Evolutionary conservation across 2,888 invertebrate genomes (phyloP).

Genomic region (Aspidapion aeneum): DNA sequence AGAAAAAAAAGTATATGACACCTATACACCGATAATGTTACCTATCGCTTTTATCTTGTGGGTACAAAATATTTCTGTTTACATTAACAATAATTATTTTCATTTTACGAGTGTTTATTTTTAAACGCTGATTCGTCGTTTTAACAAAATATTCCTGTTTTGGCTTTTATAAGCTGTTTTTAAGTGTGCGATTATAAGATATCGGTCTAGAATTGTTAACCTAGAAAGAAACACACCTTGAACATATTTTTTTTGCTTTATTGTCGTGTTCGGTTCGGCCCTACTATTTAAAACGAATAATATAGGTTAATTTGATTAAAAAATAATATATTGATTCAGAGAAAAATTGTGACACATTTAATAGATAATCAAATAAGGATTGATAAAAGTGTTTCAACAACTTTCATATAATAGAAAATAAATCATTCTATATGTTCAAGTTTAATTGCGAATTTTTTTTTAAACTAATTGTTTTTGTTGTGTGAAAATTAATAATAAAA

Average conservation of each 20-base stretch:
- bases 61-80: background rate
- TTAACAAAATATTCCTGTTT: background rate
- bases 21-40: no score
- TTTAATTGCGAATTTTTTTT: no score
- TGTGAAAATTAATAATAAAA: no score
- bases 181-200: background rate
- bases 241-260: no score
- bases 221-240: background rate
- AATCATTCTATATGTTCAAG: no score
- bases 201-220: background rate
- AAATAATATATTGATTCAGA: background rate
- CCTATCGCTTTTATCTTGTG: no score
- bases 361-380: background rate
- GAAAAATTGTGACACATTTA: background rate
- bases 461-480: no score
- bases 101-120: conserved; percentile 1
- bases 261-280: no score
- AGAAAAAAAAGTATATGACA: no score
- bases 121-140: background rate
- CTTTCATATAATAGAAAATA: background rate
- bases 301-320: background rate
- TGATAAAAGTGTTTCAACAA: background rate
- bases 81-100: background rate
- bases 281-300: no score
- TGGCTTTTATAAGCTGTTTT: background rate